These are phyloP conservation scores for Rhyacophila brunnea DNA, from an alignment of 1,140 invertebrate species.

Conservation along the genomic window DNA sequence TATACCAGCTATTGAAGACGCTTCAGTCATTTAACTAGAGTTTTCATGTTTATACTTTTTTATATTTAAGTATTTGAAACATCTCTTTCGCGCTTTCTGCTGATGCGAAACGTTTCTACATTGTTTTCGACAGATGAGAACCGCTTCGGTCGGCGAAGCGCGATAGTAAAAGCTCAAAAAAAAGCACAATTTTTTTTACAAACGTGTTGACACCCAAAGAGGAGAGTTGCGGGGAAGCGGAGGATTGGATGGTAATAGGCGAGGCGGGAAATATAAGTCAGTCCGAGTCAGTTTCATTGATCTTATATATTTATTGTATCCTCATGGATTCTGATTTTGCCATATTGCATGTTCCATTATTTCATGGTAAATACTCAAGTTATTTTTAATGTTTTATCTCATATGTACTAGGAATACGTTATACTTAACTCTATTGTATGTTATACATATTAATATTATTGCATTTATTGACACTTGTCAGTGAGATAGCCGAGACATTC, in stretches of 20 bases:
- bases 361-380: constrained; percentile 54
- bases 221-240: background rate
- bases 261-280: constrained; percentile 9
- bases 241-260: constrained; percentile 6
- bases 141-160: background rate
- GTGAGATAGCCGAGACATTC: constrained; percentile 23
- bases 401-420: constrained; percentile 46
- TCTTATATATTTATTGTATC: constrained; percentile 15
- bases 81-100: background rate
- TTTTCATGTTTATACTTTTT: background rate
- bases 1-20: background rate
- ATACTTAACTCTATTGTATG: constrained; percentile 25
- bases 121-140: constrained; percentile 15
- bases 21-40: too few species aligned
- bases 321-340: constrained; percentile 41
- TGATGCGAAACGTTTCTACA: constrained; percentile 4
- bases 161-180: constrained; percentile 1
- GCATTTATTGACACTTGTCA: constrained; percentile 54
- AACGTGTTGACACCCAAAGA: background rate
- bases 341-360: constrained; percentile 58
- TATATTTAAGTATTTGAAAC: constrained; percentile 2
- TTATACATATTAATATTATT: constrained; percentile 29
- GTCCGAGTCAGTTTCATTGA: constrained; percentile 17
- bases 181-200: constrained; percentile 6
- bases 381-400: constrained; percentile 50